Base-by-base conservation (phyloP, 2,888 invertebrate species). In the Chrysolina americana region DNA sequence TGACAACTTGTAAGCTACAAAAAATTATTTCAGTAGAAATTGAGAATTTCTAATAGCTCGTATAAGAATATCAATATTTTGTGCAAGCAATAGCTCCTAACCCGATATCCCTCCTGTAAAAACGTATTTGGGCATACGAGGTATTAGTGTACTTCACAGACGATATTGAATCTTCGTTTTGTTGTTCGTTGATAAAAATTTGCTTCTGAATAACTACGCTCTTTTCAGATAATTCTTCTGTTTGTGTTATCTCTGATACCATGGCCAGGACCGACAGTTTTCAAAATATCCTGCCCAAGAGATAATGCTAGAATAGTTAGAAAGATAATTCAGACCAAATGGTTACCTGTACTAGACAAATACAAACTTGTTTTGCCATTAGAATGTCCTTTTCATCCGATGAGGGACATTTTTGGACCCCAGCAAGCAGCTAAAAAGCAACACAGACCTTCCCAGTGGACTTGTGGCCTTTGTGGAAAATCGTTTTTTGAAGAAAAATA, bases 381-480 rank as follows among this genome's bases (percentile, higher is more conserved):
- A 83, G 96, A 96, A 88, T 97, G 97, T 87, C 97, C 97, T 62
- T 94, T 97, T 87, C 96, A 97, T 89, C 95, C 95, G 50, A 91
- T 92, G 81, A 91, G 96, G 82, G 97, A 97, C 88, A 94, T 96
- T 79, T 96, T 96, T 88, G 94, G 94, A 79, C 95, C 95, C 21
- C 95, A 96, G 87, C 95, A 96, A 88, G 92, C 93, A 74, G 94
- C 95, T 84, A 96, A 96, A 89, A 91, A 94, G 84, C 94, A 95
- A 86, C 95, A 95, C 89, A 91, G 96, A 77, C 92, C 95, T 19
- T 95, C 95, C 47, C 96, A 96, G 88, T 96, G 96, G 96, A 95
- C 95, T 11, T 97, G 97, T 86, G 94, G 95, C 75, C 92, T 96
- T 81, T 97, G 97, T 89, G 96, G 96, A 81, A 96, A 96, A 89